Evolutionary conservation across 2,797 vertebrate genomes (phyloP).

Genomic region (Cossypha niveicapilla): DNA sequence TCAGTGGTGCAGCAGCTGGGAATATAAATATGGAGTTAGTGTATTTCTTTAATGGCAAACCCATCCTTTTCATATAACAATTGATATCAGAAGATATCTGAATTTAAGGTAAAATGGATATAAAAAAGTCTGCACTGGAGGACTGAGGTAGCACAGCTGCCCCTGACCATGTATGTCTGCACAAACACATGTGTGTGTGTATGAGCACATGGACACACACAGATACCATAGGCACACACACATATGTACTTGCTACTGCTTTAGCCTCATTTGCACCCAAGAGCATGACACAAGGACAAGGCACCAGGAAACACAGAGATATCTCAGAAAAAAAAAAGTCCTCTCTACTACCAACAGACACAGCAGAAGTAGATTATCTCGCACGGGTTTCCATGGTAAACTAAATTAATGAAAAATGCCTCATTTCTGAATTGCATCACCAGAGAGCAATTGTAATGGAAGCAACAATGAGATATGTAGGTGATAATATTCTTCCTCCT

Average conservation of each 20-base stretch:
- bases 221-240: not conserved
- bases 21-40: not conserved
- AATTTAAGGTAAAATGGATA: not conserved
- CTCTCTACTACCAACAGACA: not conserved
- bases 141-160: not conserved
- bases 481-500: slow-evolving; percentile 55
- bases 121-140: not conserved
- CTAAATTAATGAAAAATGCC: slow-evolving; percentile 63
- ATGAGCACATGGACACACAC: rapidly evolving
- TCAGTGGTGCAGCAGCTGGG: not conserved
- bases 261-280: not conserved
- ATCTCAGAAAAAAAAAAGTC: not conserved
- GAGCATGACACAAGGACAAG: not conserved
- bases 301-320: slow-evolving; percentile 14
- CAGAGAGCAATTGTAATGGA: slow-evolving; percentile 64
- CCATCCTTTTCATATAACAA: not conserved
- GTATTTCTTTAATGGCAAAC: not conserved
- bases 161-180: not conserved
- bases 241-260: not conserved
- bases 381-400: slow-evolving; percentile 67
- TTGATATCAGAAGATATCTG: not conserved
- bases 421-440: slow-evolving; percentile 62
- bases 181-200: not conserved
- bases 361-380: slow-evolving; percentile 34
- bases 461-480: slow-evolving; percentile 54